phyloP scores from a whole-genome alignment of 2,113 vertebrate species.

The Ornithorhynchus anatinus region DNA sequence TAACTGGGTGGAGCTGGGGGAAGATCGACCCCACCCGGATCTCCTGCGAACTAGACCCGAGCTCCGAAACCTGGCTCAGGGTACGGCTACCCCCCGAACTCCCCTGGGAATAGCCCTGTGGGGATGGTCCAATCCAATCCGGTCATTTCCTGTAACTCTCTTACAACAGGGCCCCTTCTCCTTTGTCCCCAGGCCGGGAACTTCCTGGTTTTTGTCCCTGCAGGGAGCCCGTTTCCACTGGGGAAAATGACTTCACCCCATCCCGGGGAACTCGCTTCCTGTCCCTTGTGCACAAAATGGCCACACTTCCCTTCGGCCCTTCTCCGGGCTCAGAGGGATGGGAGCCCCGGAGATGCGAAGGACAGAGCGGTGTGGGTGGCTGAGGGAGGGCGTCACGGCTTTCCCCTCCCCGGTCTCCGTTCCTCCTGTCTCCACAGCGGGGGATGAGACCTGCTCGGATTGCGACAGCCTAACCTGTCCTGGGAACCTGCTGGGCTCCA shows the following conservation, averaged over 20 bases:
- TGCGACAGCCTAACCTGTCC: conserved; percentile 55
- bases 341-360: not conserved
- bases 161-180: not conserved
- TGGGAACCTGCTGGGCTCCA: conserved; percentile 37
- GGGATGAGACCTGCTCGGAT: conserved; percentile 46
- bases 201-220: not conserved
- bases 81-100: conserved; percentile 44
- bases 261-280: not conserved
- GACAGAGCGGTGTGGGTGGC: not conserved
- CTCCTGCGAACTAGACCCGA: conserved; percentile 75
- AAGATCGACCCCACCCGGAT: conserved; percentile 71
- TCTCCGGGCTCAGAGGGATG: not conserved
- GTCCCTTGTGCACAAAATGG: not conserved
- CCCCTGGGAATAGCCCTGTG: not conserved
- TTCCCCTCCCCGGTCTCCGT: not conserved
- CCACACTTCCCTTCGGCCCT: not conserved
- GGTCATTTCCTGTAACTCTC: no score
- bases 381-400: not conserved
- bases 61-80: conserved; percentile 72
- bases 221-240: not conserved
- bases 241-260: not conserved
- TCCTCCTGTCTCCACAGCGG: conserved; percentile 25
- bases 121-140: no score
- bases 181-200: not conserved
- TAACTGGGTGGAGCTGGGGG: conserved; percentile 88